Conservation (phyloP, 2,797 vertebrate species). For the Dryobates pubescens region DNA sequence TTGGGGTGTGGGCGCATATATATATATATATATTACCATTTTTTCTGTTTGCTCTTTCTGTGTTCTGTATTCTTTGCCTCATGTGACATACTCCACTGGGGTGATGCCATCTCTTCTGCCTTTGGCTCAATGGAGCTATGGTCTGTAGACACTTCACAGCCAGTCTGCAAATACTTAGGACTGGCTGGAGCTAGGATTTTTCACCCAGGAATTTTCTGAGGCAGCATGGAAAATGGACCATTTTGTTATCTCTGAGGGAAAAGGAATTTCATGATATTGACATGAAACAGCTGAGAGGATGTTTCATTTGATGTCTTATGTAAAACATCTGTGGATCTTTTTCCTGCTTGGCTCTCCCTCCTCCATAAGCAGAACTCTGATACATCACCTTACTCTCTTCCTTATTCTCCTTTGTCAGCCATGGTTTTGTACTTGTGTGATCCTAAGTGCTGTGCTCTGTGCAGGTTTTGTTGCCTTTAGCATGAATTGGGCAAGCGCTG, state of each 20-base stretch:
- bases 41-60: background rate
- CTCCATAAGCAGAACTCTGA: background rate
- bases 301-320: slow-evolving; percentile 28
- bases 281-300: slow-evolving; percentile 26
- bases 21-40: background rate
- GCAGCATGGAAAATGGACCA: background rate
- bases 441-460: background rate
- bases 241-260: background rate
- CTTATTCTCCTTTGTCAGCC: background rate
- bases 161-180: background rate
- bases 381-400: background rate
- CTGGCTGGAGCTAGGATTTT: background rate
- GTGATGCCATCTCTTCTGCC: background rate
- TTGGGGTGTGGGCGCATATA: no score
- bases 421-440: background rate
- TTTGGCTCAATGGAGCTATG: background rate
- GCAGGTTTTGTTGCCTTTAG: background rate
- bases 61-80: background rate
- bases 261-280: background rate
- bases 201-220: slow-evolving; percentile 9
- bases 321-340: slow-evolving; percentile 9
- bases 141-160: background rate
- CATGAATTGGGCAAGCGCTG: background rate
- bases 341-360: background rate
- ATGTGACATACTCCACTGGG: fast-evolving